Base-by-base conservation (phyloP, 2,113 vertebrate genomes). In the Proterorhinus semilunaris region DNA sequence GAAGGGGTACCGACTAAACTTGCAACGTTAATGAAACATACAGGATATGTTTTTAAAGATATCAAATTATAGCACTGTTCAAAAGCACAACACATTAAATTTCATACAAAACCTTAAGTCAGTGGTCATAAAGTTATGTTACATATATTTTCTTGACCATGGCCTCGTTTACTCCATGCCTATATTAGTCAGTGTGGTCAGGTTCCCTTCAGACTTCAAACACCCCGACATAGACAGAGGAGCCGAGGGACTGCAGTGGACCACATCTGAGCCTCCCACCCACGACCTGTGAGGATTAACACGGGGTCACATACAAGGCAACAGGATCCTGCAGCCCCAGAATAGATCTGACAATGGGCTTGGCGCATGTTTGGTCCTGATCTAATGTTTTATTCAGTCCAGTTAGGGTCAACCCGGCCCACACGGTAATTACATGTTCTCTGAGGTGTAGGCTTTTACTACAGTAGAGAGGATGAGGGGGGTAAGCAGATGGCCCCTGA, bases 311-410 rank as follows among this genome's bases (percentile, higher is more conserved):
- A 68, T 58, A 59, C 15, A 64, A 63, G 49, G 42, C 55, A 80
- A 86, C 75, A 45, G 69, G 61, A 72, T 78, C 65, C 45, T 69
- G n/a, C 68, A 62, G 49, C 46, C 62, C 36, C 10, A 21, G 10
- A 62, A 62, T 36, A 73, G 44, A 68, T 74, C 45, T 61, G 13
- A 71, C 67, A 78, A 58, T 16, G 43, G 63, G 51, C 10, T 63
- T 11, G 53, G 2, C 8, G 43, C 46, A 65, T 2, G 17, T 78
- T 76, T 80, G 70, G 81, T 80, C 64, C 65, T 52, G 11, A 67
- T 58, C 59, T 44, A n/a, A 76, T 59, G 57, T 68, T 70, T 75
- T 71, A 75, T 72, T 83, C 68, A 63, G 15, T 72, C 15, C 47
- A 67, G 71, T 67, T 43, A 67, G 45, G 48, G 69, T 83, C 52